phyloP scores from a whole-genome alignment of 2,888 invertebrate genomes.

The Calameuta pallipes region DNA sequence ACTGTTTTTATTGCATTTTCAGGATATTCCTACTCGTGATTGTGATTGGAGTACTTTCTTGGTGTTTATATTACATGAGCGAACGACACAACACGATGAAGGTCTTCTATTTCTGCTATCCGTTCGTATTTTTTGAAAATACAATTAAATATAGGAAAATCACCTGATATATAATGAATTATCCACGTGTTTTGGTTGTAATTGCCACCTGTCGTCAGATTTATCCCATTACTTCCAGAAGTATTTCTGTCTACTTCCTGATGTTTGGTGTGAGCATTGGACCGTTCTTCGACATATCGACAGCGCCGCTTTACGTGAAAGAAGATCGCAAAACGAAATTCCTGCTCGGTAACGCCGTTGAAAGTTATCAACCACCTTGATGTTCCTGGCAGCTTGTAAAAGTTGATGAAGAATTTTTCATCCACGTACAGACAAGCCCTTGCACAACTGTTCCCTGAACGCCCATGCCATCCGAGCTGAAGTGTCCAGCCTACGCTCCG shows the following conservation, averaged over 20 bases:
- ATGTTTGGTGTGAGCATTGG: conserved; percentile 83
- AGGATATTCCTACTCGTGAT: conserved; percentile 75
- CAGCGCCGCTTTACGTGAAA: conserved; percentile 58
- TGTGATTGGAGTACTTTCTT: conserved; percentile 72
- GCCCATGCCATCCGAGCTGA: conserved; percentile 82
- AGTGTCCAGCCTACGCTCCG: conserved; percentile 84
- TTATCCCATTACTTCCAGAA: conserved; percentile 60
- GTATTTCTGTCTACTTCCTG: conserved; percentile 81
- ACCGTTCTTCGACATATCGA: conserved; percentile 78
- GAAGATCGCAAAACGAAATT: conserved; percentile 62
- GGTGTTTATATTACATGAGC: conserved; percentile 79
- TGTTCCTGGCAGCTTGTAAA: not conserved
- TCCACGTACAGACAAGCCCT: conserved; percentile 69
- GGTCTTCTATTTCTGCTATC: conserved; percentile 88
- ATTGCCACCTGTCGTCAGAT: not conserved
- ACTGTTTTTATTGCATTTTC: conserved; percentile 47
- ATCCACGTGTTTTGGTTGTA: not conserved
- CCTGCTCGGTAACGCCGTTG: conserved; percentile 48
- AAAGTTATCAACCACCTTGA: conserved; percentile 1
- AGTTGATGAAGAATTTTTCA: conserved; percentile 7
- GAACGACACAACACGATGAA: conserved; percentile 82
- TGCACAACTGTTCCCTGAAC: conserved; percentile 82
- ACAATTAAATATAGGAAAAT: conserved; percentile 14
- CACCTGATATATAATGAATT: conserved; percentile 9
- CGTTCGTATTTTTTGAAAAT: conserved; percentile 76